Base-by-base conservation (phyloP, 2,113 vertebrate genomes). In the Chlorocebus sabaeus region DNA sequence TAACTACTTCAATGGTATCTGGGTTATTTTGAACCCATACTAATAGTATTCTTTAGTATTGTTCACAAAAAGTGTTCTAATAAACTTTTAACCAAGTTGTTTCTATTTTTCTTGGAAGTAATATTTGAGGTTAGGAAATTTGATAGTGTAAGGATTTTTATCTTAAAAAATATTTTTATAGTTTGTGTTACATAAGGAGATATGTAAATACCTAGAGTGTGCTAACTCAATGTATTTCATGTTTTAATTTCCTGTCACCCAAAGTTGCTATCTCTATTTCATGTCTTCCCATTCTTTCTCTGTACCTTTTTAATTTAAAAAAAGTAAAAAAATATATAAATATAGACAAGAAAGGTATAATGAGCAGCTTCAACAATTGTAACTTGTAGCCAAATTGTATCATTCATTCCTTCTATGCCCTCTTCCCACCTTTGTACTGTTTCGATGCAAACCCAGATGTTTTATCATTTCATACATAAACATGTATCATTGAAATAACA, bases 241-340 rank as follows among this genome's bases (percentile, higher is more conserved):
- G 38, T 92, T 95, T 79, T 55, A 82, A 64, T 88, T 96, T 94
- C 45, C 40, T 80, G 2, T 75, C 85, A 22, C 17, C 48, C 96
- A 30, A 12, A 64, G 22, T 78, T 89, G 35, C 45, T 72, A 32
- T 64, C 18, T 82, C 17, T 35, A 82, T 48, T 85, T 95, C 18
- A 95, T 57, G 25, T 93, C 82, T 95, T 79, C 2, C n/a, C 68
- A 92, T 57, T 91, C 35, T 88, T 75, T 94, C 20, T 87, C 23
- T 89, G 59, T 76, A 43, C 2, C 22, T 93, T 86, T 92, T 96
- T 45, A 70, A 45, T 55, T 55, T 88, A 91, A 87, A 35, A 95
- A 82, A 91, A 84, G 43, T 59, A 13, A 13, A 30, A 45, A 72
- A 72, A 67, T 6, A 30, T n/a, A 73, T 57, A 75, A 61, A 88